Conservation (phyloP, 1,140 invertebrate genomes). For the Tetramorium parvispinum region DNA sequence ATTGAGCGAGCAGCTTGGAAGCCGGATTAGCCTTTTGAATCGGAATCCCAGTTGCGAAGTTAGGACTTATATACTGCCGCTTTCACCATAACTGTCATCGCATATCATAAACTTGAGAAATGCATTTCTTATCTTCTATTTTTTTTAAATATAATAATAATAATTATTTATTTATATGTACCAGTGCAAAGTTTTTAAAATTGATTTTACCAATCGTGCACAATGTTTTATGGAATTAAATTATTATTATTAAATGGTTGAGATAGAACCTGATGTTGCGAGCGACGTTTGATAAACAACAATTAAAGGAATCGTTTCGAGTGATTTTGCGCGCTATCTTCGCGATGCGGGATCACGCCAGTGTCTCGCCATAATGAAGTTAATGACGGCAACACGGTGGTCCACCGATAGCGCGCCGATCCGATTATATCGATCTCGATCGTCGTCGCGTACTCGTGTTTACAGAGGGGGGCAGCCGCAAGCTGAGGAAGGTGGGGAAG, state of each 20-base stretch:
- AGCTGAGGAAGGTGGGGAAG: conserved; percentile 22
- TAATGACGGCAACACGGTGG: conserved; percentile 71
- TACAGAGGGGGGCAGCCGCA: background rate
- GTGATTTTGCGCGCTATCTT: conserved; percentile 47
- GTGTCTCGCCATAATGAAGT: conserved; percentile 68
- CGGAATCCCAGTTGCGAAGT: conserved; percentile 44
- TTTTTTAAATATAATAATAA: background rate
- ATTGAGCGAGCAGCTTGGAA: conserved; percentile 60
- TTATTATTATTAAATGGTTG: background rate
- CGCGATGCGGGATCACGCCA: background rate
- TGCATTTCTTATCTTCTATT: background rate
- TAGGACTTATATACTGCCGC: conserved; percentile 26
- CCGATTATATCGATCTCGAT: conserved; percentile 72
- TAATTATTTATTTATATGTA: background rate
- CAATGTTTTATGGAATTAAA: background rate
- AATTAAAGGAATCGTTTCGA: conserved; percentile 40
- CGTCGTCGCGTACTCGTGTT: conserved; percentile 29
- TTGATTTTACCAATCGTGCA: background rate
- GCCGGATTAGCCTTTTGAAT: conserved; percentile 63
- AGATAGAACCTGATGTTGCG: background rate
- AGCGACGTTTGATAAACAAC: background rate
- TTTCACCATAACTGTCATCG: conserved; percentile 15
- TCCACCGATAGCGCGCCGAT: conserved; percentile 62
- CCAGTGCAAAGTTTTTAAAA: background rate
- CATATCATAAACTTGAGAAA: background rate